These are phyloP conservation scores for Branchinecta lynchi DNA, from an alignment of 1,140 invertebrate species.

Conservation along the genomic window DNA sequence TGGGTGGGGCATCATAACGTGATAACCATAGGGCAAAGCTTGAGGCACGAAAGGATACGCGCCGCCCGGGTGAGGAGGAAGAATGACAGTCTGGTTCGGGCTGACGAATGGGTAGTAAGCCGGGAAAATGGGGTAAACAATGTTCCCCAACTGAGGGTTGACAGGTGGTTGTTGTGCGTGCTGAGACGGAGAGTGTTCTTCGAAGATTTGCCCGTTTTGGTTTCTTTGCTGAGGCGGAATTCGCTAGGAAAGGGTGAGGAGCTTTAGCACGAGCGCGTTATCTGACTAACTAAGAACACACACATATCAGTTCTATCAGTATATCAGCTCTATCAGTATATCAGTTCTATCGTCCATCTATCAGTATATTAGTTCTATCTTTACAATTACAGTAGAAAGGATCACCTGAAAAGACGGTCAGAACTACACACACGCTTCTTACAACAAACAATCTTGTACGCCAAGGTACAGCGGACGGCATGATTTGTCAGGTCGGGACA, in stretches of 20 bases:
- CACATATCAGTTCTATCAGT: too few species aligned
- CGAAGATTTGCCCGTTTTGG: not conserved
- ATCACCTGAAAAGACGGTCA: too few species aligned
- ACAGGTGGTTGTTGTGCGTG: not conserved
- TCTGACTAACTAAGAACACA: too few species aligned
- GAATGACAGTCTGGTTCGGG: not conserved
- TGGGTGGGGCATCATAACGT: not conserved
- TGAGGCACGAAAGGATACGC: slow-evolving; percentile 5
- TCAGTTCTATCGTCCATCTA: too few species aligned
- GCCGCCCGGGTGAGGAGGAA: not conserved
- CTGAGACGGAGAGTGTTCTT: not conserved
- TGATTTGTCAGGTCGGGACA: too few species aligned
- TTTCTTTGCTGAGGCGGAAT: not conserved
- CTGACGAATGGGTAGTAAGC: not conserved
- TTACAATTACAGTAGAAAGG: too few species aligned
- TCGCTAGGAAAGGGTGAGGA: not conserved
- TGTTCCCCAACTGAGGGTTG: not conserved
- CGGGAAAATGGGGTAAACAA: not conserved
- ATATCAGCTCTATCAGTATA: too few species aligned
- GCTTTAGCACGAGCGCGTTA: not conserved
- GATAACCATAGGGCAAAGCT: not conserved
- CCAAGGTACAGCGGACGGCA: too few species aligned
- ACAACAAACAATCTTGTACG: too few species aligned
- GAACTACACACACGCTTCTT: too few species aligned
- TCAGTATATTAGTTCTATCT: too few species aligned